Base-by-base conservation (phyloP, 1,140 invertebrate genomes). In the Orius insidiosus region DNA sequence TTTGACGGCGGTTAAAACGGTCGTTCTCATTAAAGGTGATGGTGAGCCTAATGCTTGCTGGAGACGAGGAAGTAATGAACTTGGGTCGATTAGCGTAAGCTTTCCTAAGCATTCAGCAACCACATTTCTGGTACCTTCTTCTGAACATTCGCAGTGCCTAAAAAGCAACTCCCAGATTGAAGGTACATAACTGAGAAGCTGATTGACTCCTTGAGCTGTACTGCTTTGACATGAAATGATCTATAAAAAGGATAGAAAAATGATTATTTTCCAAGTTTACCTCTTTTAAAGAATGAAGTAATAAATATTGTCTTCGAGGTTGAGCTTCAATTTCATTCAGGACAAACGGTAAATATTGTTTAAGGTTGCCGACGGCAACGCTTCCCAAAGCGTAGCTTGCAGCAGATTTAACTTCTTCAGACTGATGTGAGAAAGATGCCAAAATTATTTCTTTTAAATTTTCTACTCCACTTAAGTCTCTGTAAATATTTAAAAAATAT, bases 31-130 rank as follows among this genome's bases (percentile, higher is more conserved):
- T 5, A 93, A 71, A 1, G 86, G 75, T 11, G 88, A 90, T 0
- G 75, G 67, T 0, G 80, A 84, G 16, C 73, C 70, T 14, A 92
- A 61, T 18, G 85, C 85, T 53, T 76, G 71, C 58, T 85, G 80
- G 11, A 88, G 62, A 56, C 76, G 72, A 2, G 86, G 85, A 51
- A 93, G 59, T 32, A 92, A 65, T 45, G 75, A 76, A 34, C 72
- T 68, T 0, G 93, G 92, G 64, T 98, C 88, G 35, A 97, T 81
- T n/a, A 97, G 67, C 10, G 92, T 95, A 9, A 98, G 68, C 68
- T 97, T 96, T 15, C 95, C 95, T 33, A 98, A 68, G 63, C 95
- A 98, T 68, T 98, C 95, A 0, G 95, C 90, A 3, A 98, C 93
- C 3, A 98, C 92, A 65, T 98, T 98, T 36, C 95, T 72, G 7